These are phyloP conservation scores for Andrena bucephala DNA, from an alignment of 2,888 invertebrate genomes.

Conservation along the genomic window DNA sequence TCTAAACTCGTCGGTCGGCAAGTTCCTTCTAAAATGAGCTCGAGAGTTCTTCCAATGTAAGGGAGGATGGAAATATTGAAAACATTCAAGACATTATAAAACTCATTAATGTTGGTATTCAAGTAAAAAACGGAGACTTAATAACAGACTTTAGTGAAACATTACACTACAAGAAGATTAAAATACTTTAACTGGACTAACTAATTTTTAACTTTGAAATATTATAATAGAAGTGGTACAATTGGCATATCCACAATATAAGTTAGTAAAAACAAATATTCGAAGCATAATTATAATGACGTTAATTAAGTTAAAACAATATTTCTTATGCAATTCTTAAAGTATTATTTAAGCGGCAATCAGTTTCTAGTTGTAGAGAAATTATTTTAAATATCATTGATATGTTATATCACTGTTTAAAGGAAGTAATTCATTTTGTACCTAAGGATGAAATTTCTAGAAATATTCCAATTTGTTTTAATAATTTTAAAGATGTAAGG, in stretches of 20 bases:
- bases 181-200: not conserved
- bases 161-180: not conserved
- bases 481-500: not conserved
- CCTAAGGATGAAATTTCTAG: not conserved
- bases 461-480: not conserved
- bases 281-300: not conserved
- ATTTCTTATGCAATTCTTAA: not conserved
- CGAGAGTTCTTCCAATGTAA: too few relatives aligned
- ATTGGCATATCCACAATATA: not conserved
- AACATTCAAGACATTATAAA: too few relatives aligned
- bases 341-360: not conserved
- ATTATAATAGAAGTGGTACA: not conserved
- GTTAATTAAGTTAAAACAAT: not conserved
- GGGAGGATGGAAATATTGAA: too few relatives aligned
- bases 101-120: too few relatives aligned
- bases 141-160: not conserved
- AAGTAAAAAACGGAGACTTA: not conserved
- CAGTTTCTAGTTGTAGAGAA: not conserved
- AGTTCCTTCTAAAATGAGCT: too few relatives aligned
- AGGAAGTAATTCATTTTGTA: not conserved
- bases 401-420: not conserved
- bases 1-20: too few relatives aligned
- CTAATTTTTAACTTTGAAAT: not conserved
- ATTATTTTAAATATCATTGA: not conserved
- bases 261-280: not conserved